Conservation (phyloP, 1,140 invertebrate genomes). For the Mylabris phalerata region DNA sequence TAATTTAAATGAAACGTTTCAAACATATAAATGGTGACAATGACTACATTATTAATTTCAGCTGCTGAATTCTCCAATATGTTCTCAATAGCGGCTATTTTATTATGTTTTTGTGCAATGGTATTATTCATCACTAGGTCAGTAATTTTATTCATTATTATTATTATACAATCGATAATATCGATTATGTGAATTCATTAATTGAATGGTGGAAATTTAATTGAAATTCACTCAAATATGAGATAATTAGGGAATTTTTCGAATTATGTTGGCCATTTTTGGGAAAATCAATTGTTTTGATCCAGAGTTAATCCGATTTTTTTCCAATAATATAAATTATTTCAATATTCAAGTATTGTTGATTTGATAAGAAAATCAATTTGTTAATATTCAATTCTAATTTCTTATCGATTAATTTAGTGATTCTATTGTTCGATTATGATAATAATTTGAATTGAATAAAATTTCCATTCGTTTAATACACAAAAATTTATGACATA, state of each 20-base stretch:
- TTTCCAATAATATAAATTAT: background rate
- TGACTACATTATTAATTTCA: conserved; percentile 55
- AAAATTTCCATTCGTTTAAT: too few species aligned
- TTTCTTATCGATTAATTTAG: too few species aligned
- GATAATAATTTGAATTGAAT: too few species aligned
- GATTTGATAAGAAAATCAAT: too few species aligned
- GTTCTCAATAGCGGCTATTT: conserved; percentile 51
- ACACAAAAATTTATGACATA: too few species aligned
- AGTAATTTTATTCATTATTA: conserved; percentile 8
- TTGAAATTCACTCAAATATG: background rate
- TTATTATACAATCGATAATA: too few species aligned
- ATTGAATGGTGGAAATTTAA: background rate
- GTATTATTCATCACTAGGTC: conserved; percentile 55
- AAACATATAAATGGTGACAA: conserved; percentile 31
- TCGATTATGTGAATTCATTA: background rate
- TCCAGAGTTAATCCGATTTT: background rate
- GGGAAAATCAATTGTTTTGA: background rate
- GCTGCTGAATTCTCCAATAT: conserved; percentile 56
- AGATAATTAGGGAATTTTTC: background rate
- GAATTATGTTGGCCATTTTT: background rate
- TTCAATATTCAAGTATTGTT: too few species aligned
- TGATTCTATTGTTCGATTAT: too few species aligned
- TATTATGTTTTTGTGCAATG: conserved; percentile 55
- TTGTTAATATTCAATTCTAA: too few species aligned
- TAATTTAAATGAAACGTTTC: too few species aligned